A percentile compares a stretch with the other conserved stretches of the same genome.
Conservation (phyloP, 2,888 invertebrate genomes). For the Mimumesa dahlbomi region DNA sequence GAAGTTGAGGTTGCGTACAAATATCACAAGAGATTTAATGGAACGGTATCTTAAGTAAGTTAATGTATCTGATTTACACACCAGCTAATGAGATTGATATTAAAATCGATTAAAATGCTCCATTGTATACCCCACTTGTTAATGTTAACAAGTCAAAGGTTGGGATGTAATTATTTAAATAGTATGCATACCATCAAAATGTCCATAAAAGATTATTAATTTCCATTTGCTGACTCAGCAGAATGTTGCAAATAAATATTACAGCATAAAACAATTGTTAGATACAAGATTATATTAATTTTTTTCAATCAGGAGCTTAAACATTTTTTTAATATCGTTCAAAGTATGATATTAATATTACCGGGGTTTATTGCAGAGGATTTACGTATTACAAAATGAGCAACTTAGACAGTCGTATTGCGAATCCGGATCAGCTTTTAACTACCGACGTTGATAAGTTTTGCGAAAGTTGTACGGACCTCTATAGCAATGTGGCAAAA, state of each 20-base stretch:
- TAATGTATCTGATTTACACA: neutral
- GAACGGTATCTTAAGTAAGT: conserved; percentile 94
- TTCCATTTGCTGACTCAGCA: too few relatives aligned
- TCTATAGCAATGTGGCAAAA: conserved; percentile 98
- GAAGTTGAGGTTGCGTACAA: conserved; percentile 93
- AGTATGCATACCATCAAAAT: neutral
- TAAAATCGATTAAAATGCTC: too few relatives aligned
- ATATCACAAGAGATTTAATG: conserved; percentile 93
- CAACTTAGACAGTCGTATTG: conserved; percentile 96
- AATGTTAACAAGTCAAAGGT: neutral
- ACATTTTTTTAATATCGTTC: too few relatives aligned
- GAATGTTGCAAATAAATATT: conserved; percentile 1
- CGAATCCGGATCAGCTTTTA: conserved; percentile 97
- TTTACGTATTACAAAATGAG: conserved; percentile 98
- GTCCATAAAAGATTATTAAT: too few relatives aligned
- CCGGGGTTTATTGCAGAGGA: conserved; percentile 86
- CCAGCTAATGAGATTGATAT: neutral
- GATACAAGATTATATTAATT: too few relatives aligned
- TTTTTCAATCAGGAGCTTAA: too few relatives aligned
- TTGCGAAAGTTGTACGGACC: conserved; percentile 96
- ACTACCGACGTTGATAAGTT: conserved; percentile 99
- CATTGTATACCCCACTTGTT: too few relatives aligned
- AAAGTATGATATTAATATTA: too few relatives aligned
- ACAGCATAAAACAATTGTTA: too few relatives aligned
- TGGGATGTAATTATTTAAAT: neutral